Evolutionary conservation across 1,140 invertebrate species (phyloP).

Genomic region (Drosophila biarmipes): DNA sequence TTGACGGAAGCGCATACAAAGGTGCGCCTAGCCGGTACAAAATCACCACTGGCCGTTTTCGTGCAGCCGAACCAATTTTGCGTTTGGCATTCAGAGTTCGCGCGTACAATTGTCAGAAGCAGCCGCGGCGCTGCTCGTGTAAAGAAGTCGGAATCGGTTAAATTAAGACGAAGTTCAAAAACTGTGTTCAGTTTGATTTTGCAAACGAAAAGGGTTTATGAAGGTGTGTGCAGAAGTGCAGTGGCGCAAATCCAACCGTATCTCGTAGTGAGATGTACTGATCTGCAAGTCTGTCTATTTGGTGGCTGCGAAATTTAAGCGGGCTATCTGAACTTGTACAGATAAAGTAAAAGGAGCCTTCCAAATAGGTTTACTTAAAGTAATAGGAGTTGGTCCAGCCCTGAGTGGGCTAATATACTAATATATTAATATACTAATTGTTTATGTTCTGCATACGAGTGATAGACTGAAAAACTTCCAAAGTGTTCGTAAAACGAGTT

Average conservation of each 20-base stretch:
- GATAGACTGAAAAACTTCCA: background rate
- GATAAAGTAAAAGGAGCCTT: background rate
- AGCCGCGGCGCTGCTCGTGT: conserved; percentile 45
- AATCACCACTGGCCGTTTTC: conserved; percentile 48
- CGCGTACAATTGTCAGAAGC: conserved; percentile 66
- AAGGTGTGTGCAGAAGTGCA: conserved; percentile 53
- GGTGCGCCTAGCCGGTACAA: conserved; percentile 6
- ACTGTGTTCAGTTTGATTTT: conserved; percentile 17
- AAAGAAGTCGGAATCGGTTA: conserved; percentile 55
- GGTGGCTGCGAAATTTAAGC: conserved; percentile 9
- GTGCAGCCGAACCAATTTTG: conserved; percentile 29
- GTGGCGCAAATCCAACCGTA: background rate
- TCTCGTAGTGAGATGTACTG: background rate
- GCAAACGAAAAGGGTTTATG: conserved; percentile 47
- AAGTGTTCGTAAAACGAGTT: background rate
- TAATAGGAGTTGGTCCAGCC: background rate
- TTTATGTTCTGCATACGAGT: background rate
- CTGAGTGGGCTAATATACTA: background rate
- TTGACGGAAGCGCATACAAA: conserved; percentile 16
- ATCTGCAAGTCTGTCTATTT: background rate
- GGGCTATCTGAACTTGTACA: conserved; percentile 7
- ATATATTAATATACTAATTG: too few relatives aligned
- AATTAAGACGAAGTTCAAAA: conserved; percentile 49
- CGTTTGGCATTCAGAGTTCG: conserved; percentile 77
- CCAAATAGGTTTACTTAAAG: background rate